Percentiles rank a stretch among this genome's conserved stretches.
Evolutionary conservation across 1,140 invertebrate genomes (phyloP).

Genomic region (Drosophila jambulina): DNA sequence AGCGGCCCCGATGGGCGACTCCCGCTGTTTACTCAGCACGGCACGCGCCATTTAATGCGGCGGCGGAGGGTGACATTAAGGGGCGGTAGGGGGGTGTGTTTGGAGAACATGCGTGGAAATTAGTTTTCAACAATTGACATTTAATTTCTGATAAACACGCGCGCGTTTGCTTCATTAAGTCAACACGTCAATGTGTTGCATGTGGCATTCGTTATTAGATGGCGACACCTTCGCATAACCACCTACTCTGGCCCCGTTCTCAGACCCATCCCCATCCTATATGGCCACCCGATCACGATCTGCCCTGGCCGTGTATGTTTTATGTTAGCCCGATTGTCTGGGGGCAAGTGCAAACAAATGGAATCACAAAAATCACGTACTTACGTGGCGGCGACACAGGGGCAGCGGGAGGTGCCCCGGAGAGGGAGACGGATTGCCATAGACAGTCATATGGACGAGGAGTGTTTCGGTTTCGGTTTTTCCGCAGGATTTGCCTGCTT

Average conservation of each 20-base stretch:
- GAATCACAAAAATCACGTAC: conserved; percentile 77
- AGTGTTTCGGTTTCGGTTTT: conserved; percentile 68
- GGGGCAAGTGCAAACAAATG: conserved; percentile 69
- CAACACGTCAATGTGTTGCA: conserved; percentile 75
- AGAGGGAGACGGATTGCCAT: conserved; percentile 1
- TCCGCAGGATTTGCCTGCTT: conserved; percentile 57
- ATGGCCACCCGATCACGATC: conserved; percentile 35
- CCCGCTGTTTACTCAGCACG: conserved; percentile 44
- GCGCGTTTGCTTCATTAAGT: conserved; percentile 78
- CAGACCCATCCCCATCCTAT: conserved; percentile 1
- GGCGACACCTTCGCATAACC: conserved; percentile 40
- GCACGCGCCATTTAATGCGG: conserved; percentile 72
- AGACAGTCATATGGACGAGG: conserved; percentile 44
- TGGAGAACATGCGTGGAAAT: conserved; percentile 55
- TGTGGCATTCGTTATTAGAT: conserved; percentile 75
- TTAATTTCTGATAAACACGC: conserved; percentile 84
- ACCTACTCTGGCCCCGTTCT: background rate
- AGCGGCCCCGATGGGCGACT: conserved; percentile 10
- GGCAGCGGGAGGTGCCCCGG: background rate
- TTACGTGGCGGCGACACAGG: conserved; percentile 32
- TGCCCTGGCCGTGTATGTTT: conserved; percentile 31
- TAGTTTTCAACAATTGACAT: conserved; percentile 84
- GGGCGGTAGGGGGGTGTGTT: background rate
- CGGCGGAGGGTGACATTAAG: background rate
- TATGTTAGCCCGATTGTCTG: conserved; percentile 43